Base-by-base conservation (phyloP, 2,797 vertebrate genomes). In the Peromyscus melanophrys region DNA sequence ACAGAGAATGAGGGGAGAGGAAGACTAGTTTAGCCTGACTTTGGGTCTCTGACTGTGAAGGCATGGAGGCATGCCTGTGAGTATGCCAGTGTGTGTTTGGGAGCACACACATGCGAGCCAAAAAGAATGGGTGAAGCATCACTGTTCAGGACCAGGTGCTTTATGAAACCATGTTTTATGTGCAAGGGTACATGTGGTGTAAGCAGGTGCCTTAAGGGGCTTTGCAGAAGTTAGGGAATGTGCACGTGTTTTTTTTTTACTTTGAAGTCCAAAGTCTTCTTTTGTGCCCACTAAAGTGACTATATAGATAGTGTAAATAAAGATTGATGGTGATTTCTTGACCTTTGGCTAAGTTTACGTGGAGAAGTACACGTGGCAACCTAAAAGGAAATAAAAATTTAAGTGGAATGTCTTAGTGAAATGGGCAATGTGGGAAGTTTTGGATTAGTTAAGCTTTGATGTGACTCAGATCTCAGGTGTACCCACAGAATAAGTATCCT, bases 381-480 rank as follows among this genome's bases (percentile, higher is more conserved):
- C n/a, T 83, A 61, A 6, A 29, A 34, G 25, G 10, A 94, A 55
- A 63, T 69, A 82, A 67, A 76, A 81, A n/a, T 43, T 87, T n/a
- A 92, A 81, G 21, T 73, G n/a, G 27, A 34, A 14, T 78, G 55
- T 96, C 31, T 83, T 86, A 34, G 46, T n/a, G n/a, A 82, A 94
- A 67, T 75, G 34, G 46, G 16, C 12, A 73, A 31, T 49, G 6
- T 67, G 27, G 34, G 9, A 67, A 40, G 14, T 67, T 76, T 87
- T 87, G 37, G 43, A 57, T 84, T 40, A 77, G 13, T 73, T 91
- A 19, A n/a, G 27, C 27, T 8, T 81, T 75, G 19, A 31, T 29
- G 27, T 4, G 4, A 87, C 52, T 81, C n/a, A 63, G 23, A 23
- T 67, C 27, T 81, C 37, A 94, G 82, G 34, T 82, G 17, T 55